These are phyloP conservation scores for Eulemur mongoz DNA, from an alignment of 2,797 vertebrate genomes.

Conservation along the genomic window DNA sequence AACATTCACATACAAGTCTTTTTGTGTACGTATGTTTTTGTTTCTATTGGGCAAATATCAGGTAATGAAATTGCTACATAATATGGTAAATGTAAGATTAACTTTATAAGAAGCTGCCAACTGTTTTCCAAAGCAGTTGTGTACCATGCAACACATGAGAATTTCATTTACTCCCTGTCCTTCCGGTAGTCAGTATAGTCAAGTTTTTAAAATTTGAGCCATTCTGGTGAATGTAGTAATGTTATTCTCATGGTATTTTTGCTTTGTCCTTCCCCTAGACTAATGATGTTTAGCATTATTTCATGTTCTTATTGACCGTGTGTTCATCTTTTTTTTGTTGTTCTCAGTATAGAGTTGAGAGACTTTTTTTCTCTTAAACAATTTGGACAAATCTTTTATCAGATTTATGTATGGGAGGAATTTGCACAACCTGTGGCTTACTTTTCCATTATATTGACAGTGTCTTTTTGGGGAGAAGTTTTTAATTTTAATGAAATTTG, in stretches of 20 bases:
- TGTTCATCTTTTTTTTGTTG: neutral
- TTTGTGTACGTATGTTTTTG: neutral
- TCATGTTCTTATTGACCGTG: neutral
- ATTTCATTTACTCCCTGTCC: neutral
- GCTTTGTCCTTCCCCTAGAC: neutral
- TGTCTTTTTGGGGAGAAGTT: constrained; percentile 4
- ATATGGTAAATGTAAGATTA: neutral
- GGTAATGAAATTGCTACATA: neutral
- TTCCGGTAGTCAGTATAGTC: neutral
- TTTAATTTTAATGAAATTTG: constrained; percentile 25
- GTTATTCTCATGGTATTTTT: neutral
- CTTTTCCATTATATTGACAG: neutral
- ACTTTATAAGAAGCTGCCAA: neutral
- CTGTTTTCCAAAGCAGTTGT: neutral
- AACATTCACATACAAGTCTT: neutral
- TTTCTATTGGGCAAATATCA: neutral
- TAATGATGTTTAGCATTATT: neutral
- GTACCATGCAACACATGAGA: neutral
- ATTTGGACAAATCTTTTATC: neutral
- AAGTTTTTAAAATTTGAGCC: neutral
- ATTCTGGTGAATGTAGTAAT: neutral
- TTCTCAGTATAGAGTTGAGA: neutral
- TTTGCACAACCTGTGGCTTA: neutral
- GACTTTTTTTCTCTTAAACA: neutral
- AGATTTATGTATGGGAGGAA: neutral